Percentiles rank a stretch among this genome's conserved stretches.
Conservation (phyloP, 64 coral and sea anemone species). For the Porites lutea region DNA sequence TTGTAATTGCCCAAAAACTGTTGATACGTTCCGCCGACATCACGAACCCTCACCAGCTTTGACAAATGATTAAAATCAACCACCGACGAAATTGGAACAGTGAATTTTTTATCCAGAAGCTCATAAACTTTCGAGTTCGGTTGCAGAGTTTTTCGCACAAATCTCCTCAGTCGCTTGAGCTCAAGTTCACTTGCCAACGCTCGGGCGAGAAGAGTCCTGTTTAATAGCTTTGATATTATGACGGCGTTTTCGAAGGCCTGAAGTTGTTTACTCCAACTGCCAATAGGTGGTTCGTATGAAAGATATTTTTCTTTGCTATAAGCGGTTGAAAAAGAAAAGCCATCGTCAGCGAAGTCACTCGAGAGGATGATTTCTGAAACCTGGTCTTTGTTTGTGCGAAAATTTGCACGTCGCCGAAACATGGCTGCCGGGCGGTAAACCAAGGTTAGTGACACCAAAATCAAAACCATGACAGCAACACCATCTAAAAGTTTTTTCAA, state of each 20-base stretch:
- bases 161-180: constrained; percentile 41
- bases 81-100: constrained; percentile 81
- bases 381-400: neutral
- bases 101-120: constrained; percentile 60
- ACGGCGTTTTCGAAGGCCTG: constrained; percentile 89
- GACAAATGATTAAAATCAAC: constrained; percentile 61
- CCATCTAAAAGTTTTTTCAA: constrained; percentile 70
- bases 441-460: constrained; percentile 61
- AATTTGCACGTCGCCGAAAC: constrained; percentile 39
- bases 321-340: constrained; percentile 61
- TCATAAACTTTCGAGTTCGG: constrained; percentile 48
- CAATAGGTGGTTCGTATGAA: constrained; percentile 84
- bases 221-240: constrained; percentile 75
- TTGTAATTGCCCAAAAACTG: constrained; percentile 47
- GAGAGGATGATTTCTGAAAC: constrained; percentile 22
- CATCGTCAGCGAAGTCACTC: constrained; percentile 69
- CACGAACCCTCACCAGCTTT: constrained; percentile 33
- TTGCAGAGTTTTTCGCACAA: constrained; percentile 31
- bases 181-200: constrained; percentile 79
- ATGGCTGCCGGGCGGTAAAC: constrained; percentile 70
- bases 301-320: constrained; percentile 62
- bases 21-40: constrained; percentile 26
- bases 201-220: constrained; percentile 77
- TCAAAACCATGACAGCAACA: constrained; percentile 59
- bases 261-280: constrained; percentile 87